A percentile compares a stretch with the other conserved stretches of the same genome.
These are phyloP conservation scores for Sebastes itinus DNA, from an alignment of 2,797 vertebrate species.

Conservation along the genomic window DNA sequence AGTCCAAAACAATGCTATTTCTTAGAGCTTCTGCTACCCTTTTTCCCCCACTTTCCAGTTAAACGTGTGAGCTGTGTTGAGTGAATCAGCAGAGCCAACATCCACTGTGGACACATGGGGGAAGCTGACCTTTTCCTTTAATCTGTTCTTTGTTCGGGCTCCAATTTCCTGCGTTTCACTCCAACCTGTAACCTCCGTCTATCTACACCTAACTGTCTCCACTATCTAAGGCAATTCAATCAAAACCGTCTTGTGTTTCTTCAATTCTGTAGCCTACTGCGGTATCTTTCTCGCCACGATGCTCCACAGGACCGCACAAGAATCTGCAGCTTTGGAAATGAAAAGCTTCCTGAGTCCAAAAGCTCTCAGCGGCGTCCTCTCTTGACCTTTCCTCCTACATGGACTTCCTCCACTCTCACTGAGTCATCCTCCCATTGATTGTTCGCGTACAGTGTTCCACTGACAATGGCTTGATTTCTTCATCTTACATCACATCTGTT, in stretches of 20 bases:
- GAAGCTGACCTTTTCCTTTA: no score
- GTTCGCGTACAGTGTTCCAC: neutral
- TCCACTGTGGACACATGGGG: neutral
- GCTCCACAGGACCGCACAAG: neutral
- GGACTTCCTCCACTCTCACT: constrained; percentile 28
- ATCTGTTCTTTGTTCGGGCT: no score
- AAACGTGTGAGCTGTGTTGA: no score
- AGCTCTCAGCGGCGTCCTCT: constrained; percentile 29
- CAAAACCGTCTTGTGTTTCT: neutral
- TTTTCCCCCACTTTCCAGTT: neutral
- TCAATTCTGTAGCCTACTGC: neutral
- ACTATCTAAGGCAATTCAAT: neutral
- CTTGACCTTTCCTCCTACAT: neutral
- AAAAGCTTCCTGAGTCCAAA: constrained; percentile 23
- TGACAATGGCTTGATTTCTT: neutral
- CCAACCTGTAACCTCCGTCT: neutral
- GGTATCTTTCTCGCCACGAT: neutral
- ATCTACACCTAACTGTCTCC: neutral
- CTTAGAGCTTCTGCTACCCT: neutral
- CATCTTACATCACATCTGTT: neutral
- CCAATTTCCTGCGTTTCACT: no score
- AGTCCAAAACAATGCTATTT: constrained; percentile 8
- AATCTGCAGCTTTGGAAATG: constrained; percentile 17
- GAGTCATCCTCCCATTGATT: constrained; percentile 35
- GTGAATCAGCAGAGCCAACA: neutral